phyloP scores from a whole-genome alignment of 2,113 vertebrate genomes.

The Nothoprocta perdicaria region DNA sequence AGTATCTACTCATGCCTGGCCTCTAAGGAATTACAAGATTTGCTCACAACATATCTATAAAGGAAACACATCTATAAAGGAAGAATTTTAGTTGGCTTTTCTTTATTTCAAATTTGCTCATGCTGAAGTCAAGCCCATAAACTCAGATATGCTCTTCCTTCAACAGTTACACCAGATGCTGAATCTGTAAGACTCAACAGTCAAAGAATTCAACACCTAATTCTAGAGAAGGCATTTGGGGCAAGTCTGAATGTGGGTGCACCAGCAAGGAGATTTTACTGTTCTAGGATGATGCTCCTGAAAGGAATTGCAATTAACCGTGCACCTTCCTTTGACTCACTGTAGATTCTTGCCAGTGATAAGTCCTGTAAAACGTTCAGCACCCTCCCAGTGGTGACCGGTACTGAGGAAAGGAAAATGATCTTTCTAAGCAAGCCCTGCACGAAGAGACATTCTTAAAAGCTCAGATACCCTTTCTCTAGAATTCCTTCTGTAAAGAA shows the following conservation, averaged over 20 bases:
- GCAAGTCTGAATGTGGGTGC: background rate
- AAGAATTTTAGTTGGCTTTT: background rate
- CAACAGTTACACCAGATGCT: background rate
- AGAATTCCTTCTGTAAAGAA: background rate
- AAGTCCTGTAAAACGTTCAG: background rate
- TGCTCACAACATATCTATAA: background rate
- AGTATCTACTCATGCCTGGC: background rate
- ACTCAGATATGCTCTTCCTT: background rate
- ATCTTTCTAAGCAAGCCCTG: background rate
- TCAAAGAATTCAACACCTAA: background rate
- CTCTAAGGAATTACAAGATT: background rate
- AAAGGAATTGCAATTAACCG: background rate
- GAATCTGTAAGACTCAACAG: background rate
- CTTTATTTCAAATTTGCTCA: background rate
- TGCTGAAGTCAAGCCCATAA: background rate
- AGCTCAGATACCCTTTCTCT: background rate
- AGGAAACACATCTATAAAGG: background rate
- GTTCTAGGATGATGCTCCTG: background rate
- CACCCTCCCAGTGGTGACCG: fast-evolving
- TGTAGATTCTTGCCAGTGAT: background rate
- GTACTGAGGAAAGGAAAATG: background rate
- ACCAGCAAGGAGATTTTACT: background rate
- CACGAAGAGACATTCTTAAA: background rate
- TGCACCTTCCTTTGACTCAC: background rate
- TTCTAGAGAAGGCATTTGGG: background rate